Base-by-base conservation (phyloP, 2,797 vertebrate species). In the Melanotaenia parkinsoni region DNA sequence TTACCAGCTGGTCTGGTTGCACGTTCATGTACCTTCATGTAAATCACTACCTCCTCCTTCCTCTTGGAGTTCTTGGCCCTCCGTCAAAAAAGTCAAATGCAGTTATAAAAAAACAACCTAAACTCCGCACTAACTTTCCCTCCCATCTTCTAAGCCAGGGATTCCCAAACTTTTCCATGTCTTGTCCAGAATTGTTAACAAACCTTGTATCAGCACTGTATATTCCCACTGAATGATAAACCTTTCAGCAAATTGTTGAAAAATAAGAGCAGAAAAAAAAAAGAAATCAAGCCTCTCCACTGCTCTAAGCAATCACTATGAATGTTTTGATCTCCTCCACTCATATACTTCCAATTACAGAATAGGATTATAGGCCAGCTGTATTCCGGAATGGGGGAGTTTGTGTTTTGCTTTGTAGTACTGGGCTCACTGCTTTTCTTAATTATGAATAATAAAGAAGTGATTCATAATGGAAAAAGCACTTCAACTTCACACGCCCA, bases 381-480 rank as follows among this genome's bases (percentile, higher is more conserved):
- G 82, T 77, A 77, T 77, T 59, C 51, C 77, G 65, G 59, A 80
- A 79, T 10, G 30, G 66, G 37, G 70, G 63, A 79, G 83, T 79
- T 82, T 82, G 70, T 84, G 70, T 82, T 86, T 84, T 76, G 59
- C 71, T 84, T 81, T 83, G 82, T 73, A 77, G 73, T 60, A 81
- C 70, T 77, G 70, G 61, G 51, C 76, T 72, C 72, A 54, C 76
- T 89, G 83, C 80, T 83, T 90, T 89, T 88, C 78, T 85, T 89
- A 86, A 92, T 92, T 90, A 89, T 84, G 88, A 89, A 88, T 88
- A 85, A 91, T 87, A 92, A 86, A 45, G 18, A 92, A 90, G 84
- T 89, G 84, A 90, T 88, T 88, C 81, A 88, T 86, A 88, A 86
- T 80, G 88, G 88, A 89, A 92, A 89, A 90, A 87, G 56, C 76